Percentiles rank a stretch among this genome's conserved stretches.
These are phyloP conservation scores for Albula goreensis DNA, from an alignment of 2,113 vertebrate species.

Conservation along the genomic window DNA sequence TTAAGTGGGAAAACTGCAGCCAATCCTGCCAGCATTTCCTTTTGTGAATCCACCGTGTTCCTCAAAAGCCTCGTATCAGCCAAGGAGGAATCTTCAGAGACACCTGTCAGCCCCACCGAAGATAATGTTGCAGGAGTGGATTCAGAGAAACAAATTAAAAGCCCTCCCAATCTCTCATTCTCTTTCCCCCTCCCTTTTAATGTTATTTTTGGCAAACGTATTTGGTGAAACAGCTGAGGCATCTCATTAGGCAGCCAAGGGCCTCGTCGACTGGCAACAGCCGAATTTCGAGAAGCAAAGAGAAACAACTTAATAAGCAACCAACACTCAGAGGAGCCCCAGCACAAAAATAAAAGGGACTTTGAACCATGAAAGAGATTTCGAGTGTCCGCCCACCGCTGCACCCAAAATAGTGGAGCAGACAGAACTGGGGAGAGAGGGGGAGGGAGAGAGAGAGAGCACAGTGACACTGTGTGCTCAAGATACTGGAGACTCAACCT, in stretches of 20 bases:
- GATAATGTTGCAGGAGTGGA: conserved; percentile 28
- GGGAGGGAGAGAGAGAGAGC: conserved; percentile 9
- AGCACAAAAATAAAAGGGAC: conserved; percentile 47
- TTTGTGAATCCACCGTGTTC: background rate
- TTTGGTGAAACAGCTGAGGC: conserved; percentile 45
- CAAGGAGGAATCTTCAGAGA: conserved; percentile 15
- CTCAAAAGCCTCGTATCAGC: background rate
- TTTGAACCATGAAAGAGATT: conserved; percentile 67
- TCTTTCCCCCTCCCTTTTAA: conserved; percentile 23
- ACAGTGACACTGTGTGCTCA: background rate
- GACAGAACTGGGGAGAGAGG: conserved; percentile 18
- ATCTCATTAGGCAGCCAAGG: conserved; percentile 43
- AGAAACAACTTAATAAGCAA: conserved; percentile 59
- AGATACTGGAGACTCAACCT: too few species aligned
- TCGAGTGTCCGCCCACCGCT: conserved; percentile 60
- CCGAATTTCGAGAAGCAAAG: background rate
- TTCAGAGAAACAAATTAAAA: conserved; percentile 30
- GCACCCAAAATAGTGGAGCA: conserved; percentile 16
- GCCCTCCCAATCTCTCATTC: conserved; percentile 3
- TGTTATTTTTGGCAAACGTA: conserved; percentile 43
- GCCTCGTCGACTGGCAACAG: conserved; percentile 22
- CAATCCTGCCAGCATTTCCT: background rate
- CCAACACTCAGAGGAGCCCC: conserved; percentile 52
- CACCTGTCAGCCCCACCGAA: conserved; percentile 17
- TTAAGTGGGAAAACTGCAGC: background rate